Evolutionary conservation across 2,113 vertebrate species (phyloP).

Genomic region (Pardalotus punctatus): DNA sequence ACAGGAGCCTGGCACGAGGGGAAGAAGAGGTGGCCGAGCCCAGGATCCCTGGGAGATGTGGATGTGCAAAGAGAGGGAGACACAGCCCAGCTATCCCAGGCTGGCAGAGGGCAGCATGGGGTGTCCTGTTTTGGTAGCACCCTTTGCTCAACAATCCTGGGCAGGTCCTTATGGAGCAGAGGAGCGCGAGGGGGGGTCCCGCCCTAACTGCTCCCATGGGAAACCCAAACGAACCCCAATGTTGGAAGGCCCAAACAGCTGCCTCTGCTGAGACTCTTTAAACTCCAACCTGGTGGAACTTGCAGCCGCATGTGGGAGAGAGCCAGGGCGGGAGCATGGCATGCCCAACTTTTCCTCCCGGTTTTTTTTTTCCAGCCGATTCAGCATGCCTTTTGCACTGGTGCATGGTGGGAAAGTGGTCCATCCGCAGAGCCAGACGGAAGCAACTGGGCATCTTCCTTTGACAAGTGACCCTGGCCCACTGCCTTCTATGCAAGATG

Average conservation of each 20-base stretch:
- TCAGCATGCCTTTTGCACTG: slow-evolving; percentile 74
- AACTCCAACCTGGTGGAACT: slow-evolving; percentile 77
- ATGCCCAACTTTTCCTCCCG: slow-evolving; percentile 71
- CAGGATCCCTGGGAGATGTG: background rate
- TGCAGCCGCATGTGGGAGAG: slow-evolving; percentile 76
- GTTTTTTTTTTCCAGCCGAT: slow-evolving; percentile 69
- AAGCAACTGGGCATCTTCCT: slow-evolving; percentile 75
- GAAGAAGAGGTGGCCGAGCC: background rate
- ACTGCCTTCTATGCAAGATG: slow-evolving; percentile 68
- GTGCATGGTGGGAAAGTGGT: slow-evolving; percentile 72
- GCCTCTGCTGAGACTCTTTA: slow-evolving; percentile 82
- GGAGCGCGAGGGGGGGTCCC: background rate
- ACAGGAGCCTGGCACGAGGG: background rate
- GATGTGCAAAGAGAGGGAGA: background rate
- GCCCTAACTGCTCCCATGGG: background rate
- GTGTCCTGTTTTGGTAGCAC: background rate
- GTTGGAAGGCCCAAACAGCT: slow-evolving; percentile 73
- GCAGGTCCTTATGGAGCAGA: background rate
- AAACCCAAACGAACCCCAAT: slow-evolving; percentile 24
- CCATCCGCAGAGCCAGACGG: slow-evolving; percentile 72
- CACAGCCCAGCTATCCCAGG: background rate
- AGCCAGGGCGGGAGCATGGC: slow-evolving; percentile 76
- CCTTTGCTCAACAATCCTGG: background rate
- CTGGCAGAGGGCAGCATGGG: background rate
- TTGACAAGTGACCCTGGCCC: slow-evolving; percentile 64